A percentile compares a stretch with the other conserved stretches of the same genome.
phyloP scores from a whole-genome alignment of 2,797 vertebrate genomes.

The Triplophysa yarkandensis region DNA sequence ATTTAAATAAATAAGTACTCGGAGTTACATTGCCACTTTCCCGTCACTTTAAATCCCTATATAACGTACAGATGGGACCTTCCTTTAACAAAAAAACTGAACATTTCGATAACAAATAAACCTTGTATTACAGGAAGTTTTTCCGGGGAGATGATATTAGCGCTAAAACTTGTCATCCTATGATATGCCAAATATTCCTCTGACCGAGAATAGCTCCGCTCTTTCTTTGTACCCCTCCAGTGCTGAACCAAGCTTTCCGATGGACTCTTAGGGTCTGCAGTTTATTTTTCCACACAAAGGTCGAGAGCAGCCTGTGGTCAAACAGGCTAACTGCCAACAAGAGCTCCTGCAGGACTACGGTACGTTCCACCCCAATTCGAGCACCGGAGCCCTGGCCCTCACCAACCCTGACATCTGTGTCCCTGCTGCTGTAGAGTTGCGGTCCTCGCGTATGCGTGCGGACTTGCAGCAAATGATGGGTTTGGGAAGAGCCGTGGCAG shows the following conservation, averaged over 20 bases:
- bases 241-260: constrained; percentile 49
- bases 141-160: constrained; percentile 6
- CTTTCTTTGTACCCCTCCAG: constrained; percentile 38
- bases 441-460: constrained; percentile 51
- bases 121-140: constrained; percentile 4
- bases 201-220: constrained; percentile 40
- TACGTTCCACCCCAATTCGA: constrained; percentile 47
- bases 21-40: constrained; percentile 25
- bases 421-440: constrained; percentile 48
- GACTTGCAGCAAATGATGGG: constrained; percentile 60
- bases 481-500: constrained; percentile 54
- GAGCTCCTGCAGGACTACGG: constrained; percentile 52
- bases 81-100: neutral
- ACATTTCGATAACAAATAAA: constrained; percentile 15
- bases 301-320: constrained; percentile 50
- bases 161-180: constrained; percentile 28
- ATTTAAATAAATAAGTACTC: constrained; percentile 30
- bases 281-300: constrained; percentile 49
- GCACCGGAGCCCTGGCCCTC: constrained; percentile 48
- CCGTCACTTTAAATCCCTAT: constrained; percentile 28
- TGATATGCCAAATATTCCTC: constrained; percentile 21
- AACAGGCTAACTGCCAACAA: constrained; percentile 55
- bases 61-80: constrained; percentile 29
- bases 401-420: constrained; percentile 61
- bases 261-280: constrained; percentile 41